Percentiles rank a stretch among this genome's conserved stretches.
Evolutionary conservation across 1,140 invertebrate genomes (phyloP).

Genomic region (Macrosteles quadrilineatus): DNA sequence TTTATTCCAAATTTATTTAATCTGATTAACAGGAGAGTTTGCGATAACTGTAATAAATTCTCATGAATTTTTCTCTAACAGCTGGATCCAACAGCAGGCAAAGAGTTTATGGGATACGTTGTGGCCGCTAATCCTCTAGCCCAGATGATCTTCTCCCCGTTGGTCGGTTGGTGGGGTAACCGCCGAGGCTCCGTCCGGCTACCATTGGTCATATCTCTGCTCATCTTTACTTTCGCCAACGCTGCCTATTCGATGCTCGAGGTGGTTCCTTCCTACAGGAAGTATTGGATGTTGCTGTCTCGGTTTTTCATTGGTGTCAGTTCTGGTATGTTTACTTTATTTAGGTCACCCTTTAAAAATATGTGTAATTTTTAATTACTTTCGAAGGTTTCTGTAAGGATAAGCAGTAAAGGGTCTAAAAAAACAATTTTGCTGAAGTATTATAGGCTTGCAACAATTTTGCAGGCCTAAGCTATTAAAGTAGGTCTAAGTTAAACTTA

Average conservation of each 20-base stretch:
- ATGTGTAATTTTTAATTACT: too few relatives aligned
- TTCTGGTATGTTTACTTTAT: constrained; percentile 67
- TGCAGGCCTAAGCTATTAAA: too few relatives aligned
- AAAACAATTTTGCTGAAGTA: too few relatives aligned
- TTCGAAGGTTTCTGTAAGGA: too few relatives aligned
- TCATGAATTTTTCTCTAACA: too few relatives aligned
- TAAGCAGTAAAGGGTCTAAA: too few relatives aligned
- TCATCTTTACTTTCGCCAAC: constrained; percentile 75
- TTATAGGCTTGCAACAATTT: neutral
- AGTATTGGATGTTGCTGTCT: constrained; percentile 72
- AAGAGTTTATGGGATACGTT: constrained; percentile 82
- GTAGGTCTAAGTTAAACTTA: too few relatives aligned
- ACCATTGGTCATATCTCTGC: constrained; percentile 70
- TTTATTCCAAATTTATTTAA: too few relatives aligned
- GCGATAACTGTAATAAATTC: too few relatives aligned
- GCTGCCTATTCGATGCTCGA: constrained; percentile 78
- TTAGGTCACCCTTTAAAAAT: too few relatives aligned
- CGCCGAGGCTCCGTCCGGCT: constrained; percentile 66
- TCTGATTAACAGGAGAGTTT: too few relatives aligned
- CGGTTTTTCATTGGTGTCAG: constrained; percentile 84
- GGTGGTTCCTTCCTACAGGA: constrained; percentile 56
- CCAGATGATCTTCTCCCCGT: constrained; percentile 80
- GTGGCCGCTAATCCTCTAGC: constrained; percentile 87
- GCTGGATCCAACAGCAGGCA: constrained; percentile 74
- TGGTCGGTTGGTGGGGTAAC: constrained; percentile 86